Percentiles rank a stretch among this genome's conserved stretches.
Evolutionary conservation across 1,140 invertebrate genomes (phyloP).

Genomic region (Dendroctonus ponderosae): DNA sequence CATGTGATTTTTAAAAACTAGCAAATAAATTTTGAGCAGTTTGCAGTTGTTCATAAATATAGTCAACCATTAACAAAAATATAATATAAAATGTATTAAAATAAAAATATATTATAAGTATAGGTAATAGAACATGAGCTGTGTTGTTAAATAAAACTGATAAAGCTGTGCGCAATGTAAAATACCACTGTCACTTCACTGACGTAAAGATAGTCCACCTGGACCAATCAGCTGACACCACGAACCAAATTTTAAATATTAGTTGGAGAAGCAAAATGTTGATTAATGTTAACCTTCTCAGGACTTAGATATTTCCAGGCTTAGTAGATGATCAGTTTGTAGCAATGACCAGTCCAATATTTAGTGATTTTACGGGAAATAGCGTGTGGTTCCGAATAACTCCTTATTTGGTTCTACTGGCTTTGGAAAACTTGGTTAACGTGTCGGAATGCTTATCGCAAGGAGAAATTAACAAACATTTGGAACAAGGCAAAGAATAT

Average conservation of each 20-base stretch:
- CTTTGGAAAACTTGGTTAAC: constrained; percentile 47
- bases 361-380: constrained; percentile 18
- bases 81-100: no score
- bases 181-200: background rate
- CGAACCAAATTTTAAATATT: constrained; percentile 22
- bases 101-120: no score
- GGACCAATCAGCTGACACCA: constrained; percentile 35
- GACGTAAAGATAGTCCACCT: constrained; percentile 20
- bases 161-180: no score
- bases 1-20: no score
- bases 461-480: constrained; percentile 85
- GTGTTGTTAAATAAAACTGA: no score
- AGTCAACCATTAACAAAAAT: no score
- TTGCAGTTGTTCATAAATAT: no score
- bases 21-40: no score
- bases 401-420: constrained; percentile 24
- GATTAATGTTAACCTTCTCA: constrained; percentile 4
- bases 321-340: background rate
- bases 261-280: constrained; percentile 11
- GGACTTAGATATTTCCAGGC: constrained; percentile 1
- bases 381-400: constrained; percentile 18
- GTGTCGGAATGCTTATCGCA: constrained; percentile 64
- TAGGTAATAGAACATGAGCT: no score
- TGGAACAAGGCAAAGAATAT: constrained; percentile 90
- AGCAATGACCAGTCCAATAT: constrained; percentile 21